Evolutionary conservation across 2,888 invertebrate genomes (phyloP).

Genomic region (Amiota mariae): DNA sequence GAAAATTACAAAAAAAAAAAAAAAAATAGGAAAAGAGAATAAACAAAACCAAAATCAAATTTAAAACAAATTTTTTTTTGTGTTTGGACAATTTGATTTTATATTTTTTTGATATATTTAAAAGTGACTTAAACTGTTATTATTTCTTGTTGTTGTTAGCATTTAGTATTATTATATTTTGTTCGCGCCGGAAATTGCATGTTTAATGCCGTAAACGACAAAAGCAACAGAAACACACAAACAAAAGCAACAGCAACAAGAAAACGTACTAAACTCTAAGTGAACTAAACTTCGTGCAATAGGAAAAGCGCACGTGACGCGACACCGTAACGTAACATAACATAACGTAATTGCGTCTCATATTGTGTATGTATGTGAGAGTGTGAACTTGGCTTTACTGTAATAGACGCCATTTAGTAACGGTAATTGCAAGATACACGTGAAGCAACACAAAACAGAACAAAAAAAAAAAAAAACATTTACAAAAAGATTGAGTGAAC

Average conservation of each 20-base stretch:
- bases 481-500: conserved; percentile 14
- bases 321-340: conserved; percentile 1
- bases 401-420: conserved; percentile 64
- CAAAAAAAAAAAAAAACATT: conserved; percentile 34
- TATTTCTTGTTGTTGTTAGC: background rate
- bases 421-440: conserved; percentile 65
- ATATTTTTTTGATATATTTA: conserved; percentile 11
- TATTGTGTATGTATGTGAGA: background rate
- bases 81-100: conserved; percentile 7
- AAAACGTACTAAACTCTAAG: background rate
- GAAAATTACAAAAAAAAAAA: conserved; percentile 14
- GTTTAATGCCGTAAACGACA: conserved; percentile 37
- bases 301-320: conserved; percentile 56
- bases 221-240: conserved; percentile 27
- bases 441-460: conserved; percentile 33
- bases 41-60: conserved; percentile 38
- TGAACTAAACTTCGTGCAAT: conserved; percentile 2
- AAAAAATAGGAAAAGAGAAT: background rate
- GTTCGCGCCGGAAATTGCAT: conserved; percentile 44
- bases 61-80: conserved; percentile 29
- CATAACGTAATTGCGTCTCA: conserved; percentile 1
- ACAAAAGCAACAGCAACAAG: background rate
- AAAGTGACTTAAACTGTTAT: background rate
- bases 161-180: conserved; percentile 21
- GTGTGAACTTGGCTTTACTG: conserved; percentile 9